phyloP scores from a whole-genome alignment of 1,140 invertebrate species.

The Colletes latitarsis region DNA sequence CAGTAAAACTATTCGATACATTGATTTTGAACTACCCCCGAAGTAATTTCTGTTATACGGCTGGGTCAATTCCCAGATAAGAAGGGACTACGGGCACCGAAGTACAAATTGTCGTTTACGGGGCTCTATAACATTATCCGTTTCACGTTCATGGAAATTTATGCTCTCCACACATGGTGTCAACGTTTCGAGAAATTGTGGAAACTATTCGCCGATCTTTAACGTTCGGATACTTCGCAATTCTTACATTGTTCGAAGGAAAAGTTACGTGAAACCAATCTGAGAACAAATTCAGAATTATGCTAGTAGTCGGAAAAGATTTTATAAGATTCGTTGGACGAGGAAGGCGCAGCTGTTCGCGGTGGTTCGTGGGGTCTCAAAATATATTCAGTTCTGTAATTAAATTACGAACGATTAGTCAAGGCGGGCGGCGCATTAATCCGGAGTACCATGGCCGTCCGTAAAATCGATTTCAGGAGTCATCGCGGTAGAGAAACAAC shows the following conservation, averaged over 20 bases:
- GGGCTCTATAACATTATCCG: neutral
- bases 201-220: too few relatives aligned
- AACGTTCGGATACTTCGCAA: too few relatives aligned
- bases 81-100: neutral
- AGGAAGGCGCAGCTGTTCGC: neutral
- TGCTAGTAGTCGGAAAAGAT: too few relatives aligned
- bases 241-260: too few relatives aligned
- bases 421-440: neutral
- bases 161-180: neutral
- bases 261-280: too few relatives aligned
- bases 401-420: conserved; percentile 11
- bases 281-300: too few relatives aligned
- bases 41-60: neutral
- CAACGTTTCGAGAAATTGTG: too few relatives aligned
- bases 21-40: neutral
- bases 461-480: conserved; percentile 4
- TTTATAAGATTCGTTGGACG: neutral
- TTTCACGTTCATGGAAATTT: neutral
- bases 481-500: neutral
- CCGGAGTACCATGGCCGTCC: too few relatives aligned
- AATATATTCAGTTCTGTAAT: neutral
- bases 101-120: conserved; percentile 12
- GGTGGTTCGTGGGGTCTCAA: neutral
- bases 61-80: neutral
- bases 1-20: conserved; percentile 5